phyloP scores from a whole-genome alignment of 1,140 invertebrate genomes.

The Chymomyza costata region DNA sequence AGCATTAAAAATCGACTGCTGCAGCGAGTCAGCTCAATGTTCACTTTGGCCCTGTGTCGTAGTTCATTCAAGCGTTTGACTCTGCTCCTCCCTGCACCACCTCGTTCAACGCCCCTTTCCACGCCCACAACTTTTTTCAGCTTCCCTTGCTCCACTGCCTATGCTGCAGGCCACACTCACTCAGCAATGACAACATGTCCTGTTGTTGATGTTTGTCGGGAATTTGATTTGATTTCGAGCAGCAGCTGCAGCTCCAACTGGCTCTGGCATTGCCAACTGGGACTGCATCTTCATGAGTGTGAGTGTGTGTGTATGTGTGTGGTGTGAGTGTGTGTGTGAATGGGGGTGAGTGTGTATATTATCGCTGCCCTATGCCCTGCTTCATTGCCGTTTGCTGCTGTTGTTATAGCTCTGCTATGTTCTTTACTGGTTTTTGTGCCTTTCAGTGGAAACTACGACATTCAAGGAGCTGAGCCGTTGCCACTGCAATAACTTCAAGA shows the following conservation, averaged over 20 bases:
- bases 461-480: slow-evolving; percentile 40
- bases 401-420: too few relatives aligned
- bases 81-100: neutral
- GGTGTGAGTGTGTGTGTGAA: slow-evolving; percentile 17
- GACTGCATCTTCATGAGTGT: slow-evolving; percentile 16
- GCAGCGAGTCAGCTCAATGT: too few relatives aligned
- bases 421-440: too few relatives aligned
- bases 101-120: neutral
- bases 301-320: slow-evolving; percentile 12
- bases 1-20: slow-evolving; percentile 1
- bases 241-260: slow-evolving; percentile 11
- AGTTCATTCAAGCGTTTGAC: too few relatives aligned
- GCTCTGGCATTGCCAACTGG: slow-evolving; percentile 15
- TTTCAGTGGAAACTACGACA: too few relatives aligned
- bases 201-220: slow-evolving; percentile 48
- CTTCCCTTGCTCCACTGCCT: neutral
- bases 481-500: neutral
- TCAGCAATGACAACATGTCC: slow-evolving; percentile 25
- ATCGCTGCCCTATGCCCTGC: too few relatives aligned
- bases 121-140: slow-evolving; percentile 10
- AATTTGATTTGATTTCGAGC: slow-evolving; percentile 62
- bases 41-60: too few relatives aligned
- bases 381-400: too few relatives aligned
- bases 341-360: neutral
- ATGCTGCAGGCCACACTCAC: neutral